These are phyloP conservation scores for Menidia menidia DNA, from an alignment of 2,797 vertebrate species.

Conservation along the genomic window DNA sequence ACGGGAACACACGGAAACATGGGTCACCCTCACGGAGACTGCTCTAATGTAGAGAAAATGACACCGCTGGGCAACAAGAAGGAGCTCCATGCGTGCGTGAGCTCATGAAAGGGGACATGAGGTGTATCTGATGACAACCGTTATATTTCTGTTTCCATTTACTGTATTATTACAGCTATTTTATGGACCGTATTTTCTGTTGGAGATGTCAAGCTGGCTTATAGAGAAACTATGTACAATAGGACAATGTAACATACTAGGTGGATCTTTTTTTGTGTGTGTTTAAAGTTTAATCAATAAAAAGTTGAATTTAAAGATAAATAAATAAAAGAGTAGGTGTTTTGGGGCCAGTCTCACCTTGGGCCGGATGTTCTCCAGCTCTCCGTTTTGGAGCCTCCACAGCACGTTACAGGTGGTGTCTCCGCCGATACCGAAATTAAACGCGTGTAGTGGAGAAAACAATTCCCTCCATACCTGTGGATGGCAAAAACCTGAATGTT, in stretches of 20 bases:
- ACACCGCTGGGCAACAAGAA: neutral
- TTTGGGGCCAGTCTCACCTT: conserved; percentile 82
- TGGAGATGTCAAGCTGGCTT: no score
- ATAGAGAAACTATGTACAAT: no score
- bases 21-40: conserved; percentile 10
- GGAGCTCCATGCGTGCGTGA: neutral
- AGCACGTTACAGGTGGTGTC: conserved; percentile 96
- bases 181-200: no score
- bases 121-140: no score
- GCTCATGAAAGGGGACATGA: no score
- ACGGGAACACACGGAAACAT: conserved; percentile 31
- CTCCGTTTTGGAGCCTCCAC: conserved; percentile 97
- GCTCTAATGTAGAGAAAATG: neutral
- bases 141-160: neutral
- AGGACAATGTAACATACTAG: no score
- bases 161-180: no score
- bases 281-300: no score
- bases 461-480: conserved; percentile 93
- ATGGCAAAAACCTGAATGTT: conserved; percentile 7
- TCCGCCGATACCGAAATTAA: conserved; percentile 96
- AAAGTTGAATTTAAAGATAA: no score
- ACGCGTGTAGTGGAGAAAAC: conserved; percentile 96
- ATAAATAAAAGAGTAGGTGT: neutral
- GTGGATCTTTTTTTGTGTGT: no score
- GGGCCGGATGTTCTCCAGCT: conserved; percentile 96